These are phyloP conservation scores for Aphaenogaster floridana DNA, from an alignment of 1,140 invertebrate species.

Conservation along the genomic window DNA sequence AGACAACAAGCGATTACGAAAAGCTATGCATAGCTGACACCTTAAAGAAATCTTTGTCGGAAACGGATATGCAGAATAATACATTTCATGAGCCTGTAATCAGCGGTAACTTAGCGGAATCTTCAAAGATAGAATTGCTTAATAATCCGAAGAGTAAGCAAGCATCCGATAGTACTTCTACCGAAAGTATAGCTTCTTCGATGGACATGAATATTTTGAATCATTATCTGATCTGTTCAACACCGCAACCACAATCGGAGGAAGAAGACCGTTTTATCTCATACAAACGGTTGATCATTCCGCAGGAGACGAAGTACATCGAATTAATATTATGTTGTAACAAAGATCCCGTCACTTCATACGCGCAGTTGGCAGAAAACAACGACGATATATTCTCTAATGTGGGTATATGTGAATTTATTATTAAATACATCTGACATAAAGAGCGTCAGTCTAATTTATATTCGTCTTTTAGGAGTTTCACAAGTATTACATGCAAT, in stretches of 20 bases:
- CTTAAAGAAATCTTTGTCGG: background rate
- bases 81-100: slow-evolving; percentile 31
- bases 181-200: slow-evolving; percentile 32
- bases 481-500: slow-evolving; percentile 43
- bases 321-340: slow-evolving; percentile 69
- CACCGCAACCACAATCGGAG: slow-evolving; percentile 27
- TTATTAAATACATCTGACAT: background rate
- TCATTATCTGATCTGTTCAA: slow-evolving; percentile 34
- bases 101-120: slow-evolving; percentile 19
- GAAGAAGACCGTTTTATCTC: slow-evolving; percentile 26
- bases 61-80: background rate
- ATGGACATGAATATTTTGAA: background rate
- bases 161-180: background rate
- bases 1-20: background rate
- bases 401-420: slow-evolving; percentile 22
- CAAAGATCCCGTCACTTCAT: slow-evolving; percentile 33
- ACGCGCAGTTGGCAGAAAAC: slow-evolving; percentile 69
- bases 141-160: background rate
- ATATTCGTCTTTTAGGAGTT: slow-evolving; percentile 27
- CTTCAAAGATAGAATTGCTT: background rate
- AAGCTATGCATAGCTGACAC: background rate
- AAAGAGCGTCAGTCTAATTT: background rate
- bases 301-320: slow-evolving; percentile 57
- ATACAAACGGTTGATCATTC: slow-evolving; percentile 59
- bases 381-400: slow-evolving; percentile 27